Conservation (phyloP, 2,113 vertebrate species). For the Lagopus leucura region DNA sequence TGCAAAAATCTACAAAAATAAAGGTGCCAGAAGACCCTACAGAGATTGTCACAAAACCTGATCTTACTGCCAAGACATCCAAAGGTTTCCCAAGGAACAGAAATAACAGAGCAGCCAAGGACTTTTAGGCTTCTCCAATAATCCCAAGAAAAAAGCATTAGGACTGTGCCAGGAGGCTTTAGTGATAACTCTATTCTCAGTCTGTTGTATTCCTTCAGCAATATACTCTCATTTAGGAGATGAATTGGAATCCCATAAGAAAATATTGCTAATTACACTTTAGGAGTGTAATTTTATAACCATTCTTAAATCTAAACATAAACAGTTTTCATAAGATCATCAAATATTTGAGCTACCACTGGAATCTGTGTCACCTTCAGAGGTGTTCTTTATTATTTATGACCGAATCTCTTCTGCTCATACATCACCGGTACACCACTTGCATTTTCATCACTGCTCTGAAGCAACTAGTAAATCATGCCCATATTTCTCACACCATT, state of each 20-base stretch:
- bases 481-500: conserved; percentile 11
- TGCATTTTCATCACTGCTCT: conserved; percentile 53
- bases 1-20: not conserved
- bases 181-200: not conserved
- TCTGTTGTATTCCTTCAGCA: not conserved
- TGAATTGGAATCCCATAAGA: not conserved
- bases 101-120: not conserved
- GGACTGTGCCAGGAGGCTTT: not conserved
- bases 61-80: not conserved
- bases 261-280: conserved; percentile 6
- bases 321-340: conserved; percentile 20
- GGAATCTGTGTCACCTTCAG: conserved; percentile 30
- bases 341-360: conserved; percentile 16
- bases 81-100: not conserved
- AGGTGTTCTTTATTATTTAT: conserved; percentile 42
- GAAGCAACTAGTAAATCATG: conserved; percentile 50
- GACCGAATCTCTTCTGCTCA: conserved; percentile 11
- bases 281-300: conserved; percentile 13
- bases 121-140: not conserved
- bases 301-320: conserved; percentile 28
- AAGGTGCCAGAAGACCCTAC: not conserved
- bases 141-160: not conserved
- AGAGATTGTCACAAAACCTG: not conserved
- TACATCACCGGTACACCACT: not conserved
- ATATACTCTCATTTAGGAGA: not conserved